These are phyloP conservation scores for Lagodon rhomboides DNA, from an alignment of 2,797 vertebrate genomes.

Conservation along the genomic window DNA sequence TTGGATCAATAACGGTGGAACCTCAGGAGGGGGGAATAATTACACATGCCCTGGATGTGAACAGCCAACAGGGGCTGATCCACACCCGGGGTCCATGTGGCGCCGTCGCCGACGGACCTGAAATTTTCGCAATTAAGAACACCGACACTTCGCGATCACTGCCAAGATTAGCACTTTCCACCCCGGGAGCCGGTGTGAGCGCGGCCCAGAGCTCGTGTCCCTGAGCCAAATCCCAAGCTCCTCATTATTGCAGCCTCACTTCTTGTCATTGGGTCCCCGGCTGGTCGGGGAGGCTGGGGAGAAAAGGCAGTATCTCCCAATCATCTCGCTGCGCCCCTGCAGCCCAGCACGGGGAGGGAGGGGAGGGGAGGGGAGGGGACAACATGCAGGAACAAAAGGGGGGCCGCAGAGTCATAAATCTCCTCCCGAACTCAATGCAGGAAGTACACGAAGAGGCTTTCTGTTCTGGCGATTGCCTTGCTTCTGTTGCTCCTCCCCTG, in stretches of 20 bases:
- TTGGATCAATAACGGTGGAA: conserved; percentile 71
- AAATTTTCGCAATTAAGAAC: conserved; percentile 45
- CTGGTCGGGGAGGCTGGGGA: conserved; percentile 18
- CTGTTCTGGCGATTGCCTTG: conserved; percentile 32
- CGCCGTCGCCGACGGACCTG: neutral
- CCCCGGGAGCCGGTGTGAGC: conserved; percentile 25
- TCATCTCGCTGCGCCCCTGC: conserved; percentile 30
- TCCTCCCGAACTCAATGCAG: conserved; percentile 60
- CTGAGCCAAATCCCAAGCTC: conserved; percentile 53
- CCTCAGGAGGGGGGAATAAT: conserved; percentile 67
- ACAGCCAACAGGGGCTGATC: conserved; percentile 15
- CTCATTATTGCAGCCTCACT: conserved; percentile 63
- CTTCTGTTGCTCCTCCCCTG: conserved; percentile 47
- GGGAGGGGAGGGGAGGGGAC: neutral
- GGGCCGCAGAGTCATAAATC: conserved; percentile 73
- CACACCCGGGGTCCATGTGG: neutral
- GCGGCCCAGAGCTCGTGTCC: conserved; percentile 32
- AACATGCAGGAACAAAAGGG: conserved; percentile 22
- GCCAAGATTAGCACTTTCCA: conserved; percentile 36
- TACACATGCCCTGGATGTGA: conserved; percentile 57
- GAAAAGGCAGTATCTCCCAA: conserved; percentile 43
- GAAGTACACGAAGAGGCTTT: conserved; percentile 53
- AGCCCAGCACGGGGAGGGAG: conserved; percentile 2
- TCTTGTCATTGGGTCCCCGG: conserved; percentile 59
- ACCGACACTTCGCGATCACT: conserved; percentile 40